A percentile compares a stretch with the other conserved stretches of the same genome.
phyloP scores from a whole-genome alignment of 2,888 invertebrate species.

The Prosopocoilus inquinatus region DNA sequence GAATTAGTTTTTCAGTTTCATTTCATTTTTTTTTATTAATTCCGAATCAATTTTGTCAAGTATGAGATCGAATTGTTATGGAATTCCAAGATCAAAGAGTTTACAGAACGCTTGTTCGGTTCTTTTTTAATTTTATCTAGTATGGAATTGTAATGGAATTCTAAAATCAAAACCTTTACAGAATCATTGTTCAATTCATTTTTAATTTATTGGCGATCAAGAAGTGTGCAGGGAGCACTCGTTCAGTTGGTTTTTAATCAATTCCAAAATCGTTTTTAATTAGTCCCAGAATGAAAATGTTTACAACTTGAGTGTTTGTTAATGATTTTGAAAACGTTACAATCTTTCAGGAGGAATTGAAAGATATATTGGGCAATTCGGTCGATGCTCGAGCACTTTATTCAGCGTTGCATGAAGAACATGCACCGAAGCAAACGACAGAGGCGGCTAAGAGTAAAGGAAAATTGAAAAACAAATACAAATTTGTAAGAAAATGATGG shows the following conservation, averaged over 20 bases:
- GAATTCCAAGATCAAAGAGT: too few relatives aligned
- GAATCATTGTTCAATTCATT: too few relatives aligned
- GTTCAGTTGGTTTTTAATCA: too few relatives aligned
- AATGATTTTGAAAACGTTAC: neutral
- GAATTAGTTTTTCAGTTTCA: neutral
- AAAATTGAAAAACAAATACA: slow-evolving; percentile 30
- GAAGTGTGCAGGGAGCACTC: too few relatives aligned
- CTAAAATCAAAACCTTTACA: too few relatives aligned
- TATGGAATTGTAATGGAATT: too few relatives aligned
- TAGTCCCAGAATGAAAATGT: too few relatives aligned
- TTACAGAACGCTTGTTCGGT: too few relatives aligned
- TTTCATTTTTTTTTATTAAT: neutral
- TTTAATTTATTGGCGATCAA: too few relatives aligned
- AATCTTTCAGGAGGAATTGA: slow-evolving; percentile 64
- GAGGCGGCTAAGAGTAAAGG: slow-evolving; percentile 38
- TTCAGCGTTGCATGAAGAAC: slow-evolving; percentile 68
- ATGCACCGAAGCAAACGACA: slow-evolving; percentile 55
- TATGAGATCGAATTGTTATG: too few relatives aligned
- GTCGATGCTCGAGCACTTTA: slow-evolving; percentile 67
- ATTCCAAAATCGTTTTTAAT: too few relatives aligned
- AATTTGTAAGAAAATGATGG: slow-evolving; percentile 18
- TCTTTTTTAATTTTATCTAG: too few relatives aligned
- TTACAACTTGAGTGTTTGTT: neutral
- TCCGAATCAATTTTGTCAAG: neutral
- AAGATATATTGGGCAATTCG: slow-evolving; percentile 69